phyloP scores from a whole-genome alignment of 92 coral and sea anemone genomes.

The Epizoanthus ramosus region DNA sequence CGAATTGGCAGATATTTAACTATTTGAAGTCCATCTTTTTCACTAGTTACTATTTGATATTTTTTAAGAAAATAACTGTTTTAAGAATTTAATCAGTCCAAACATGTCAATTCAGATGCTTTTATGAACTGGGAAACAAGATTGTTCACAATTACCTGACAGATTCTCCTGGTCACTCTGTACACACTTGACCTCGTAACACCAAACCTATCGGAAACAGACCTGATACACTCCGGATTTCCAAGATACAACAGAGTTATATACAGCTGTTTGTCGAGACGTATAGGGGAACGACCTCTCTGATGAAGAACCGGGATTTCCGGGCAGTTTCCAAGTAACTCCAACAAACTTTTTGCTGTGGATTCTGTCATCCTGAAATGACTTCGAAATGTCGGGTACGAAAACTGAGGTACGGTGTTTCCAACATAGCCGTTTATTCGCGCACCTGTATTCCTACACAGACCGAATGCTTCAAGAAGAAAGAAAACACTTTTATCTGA shows the following conservation, averaged over 20 bases:
- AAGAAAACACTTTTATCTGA: conserved; percentile 6
- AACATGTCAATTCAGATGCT: not conserved
- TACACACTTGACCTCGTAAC: conserved; percentile 46
- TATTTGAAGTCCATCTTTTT: not conserved
- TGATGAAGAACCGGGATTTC: conserved; percentile 10
- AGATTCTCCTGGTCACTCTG: conserved; percentile 37
- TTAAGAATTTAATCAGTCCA: not conserved
- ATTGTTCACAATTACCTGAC: conserved; percentile 32
- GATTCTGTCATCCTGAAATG: not conserved
- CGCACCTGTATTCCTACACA: not conserved
- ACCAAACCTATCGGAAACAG: conserved; percentile 55
- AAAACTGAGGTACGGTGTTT: not conserved
- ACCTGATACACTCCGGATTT: conserved; percentile 50
- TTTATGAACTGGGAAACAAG: conserved; percentile 12
- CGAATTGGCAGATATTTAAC: too few species aligned
- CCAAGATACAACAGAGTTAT: conserved; percentile 59
- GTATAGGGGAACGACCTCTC: conserved; percentile 25
- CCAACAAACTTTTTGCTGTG: conserved; percentile 15
- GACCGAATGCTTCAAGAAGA: conserved; percentile 3
- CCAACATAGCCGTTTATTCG: not conserved
- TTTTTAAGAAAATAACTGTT: not conserved
- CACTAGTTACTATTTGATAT: not conserved
- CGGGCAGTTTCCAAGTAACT: conserved; percentile 24
- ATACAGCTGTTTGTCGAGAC: conserved; percentile 32
- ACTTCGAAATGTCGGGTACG: conserved; percentile 2